phyloP scores from a whole-genome alignment of 2,888 invertebrate genomes.

The Erebia ligea region DNA sequence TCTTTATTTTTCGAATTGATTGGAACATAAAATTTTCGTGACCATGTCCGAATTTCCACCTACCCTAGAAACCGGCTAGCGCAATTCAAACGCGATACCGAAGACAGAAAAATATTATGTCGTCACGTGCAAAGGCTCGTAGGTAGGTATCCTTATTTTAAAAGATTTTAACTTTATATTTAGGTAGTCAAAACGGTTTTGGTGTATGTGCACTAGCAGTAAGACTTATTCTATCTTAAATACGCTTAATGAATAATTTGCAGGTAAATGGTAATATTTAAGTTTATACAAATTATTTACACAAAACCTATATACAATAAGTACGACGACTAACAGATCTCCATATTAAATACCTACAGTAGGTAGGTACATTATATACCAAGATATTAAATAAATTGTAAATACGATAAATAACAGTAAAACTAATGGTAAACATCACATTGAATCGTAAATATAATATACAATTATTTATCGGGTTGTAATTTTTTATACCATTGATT shows the following conservation, averaged over 20 bases:
- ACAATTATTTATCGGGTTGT: not conserved
- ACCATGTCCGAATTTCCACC: too few species aligned
- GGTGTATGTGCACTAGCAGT: slow-evolving; percentile 40
- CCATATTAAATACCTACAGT: slow-evolving; percentile 47
- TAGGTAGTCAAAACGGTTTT: slow-evolving; percentile 30
- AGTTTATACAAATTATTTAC: slow-evolving; percentile 65
- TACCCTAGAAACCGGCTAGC: too few species aligned
- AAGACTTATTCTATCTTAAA: slow-evolving; percentile 44
- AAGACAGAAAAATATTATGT: not conserved
- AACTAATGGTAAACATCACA: slow-evolving; percentile 75
- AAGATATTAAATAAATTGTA: slow-evolving; percentile 44
- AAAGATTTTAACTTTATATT: slow-evolving; percentile 36
- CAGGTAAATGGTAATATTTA: slow-evolving; percentile 50
- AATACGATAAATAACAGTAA: slow-evolving; percentile 45
- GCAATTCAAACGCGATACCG: not conserved
- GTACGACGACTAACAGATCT: slow-evolving; percentile 65
- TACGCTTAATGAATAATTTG: slow-evolving; percentile 45
- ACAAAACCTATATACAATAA: slow-evolving; percentile 61
- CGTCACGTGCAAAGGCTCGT: not conserved
- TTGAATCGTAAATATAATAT: slow-evolving; percentile 41
- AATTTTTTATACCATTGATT: too few species aligned
- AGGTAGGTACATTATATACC: slow-evolving; percentile 42
- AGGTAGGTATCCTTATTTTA: slow-evolving; percentile 21
- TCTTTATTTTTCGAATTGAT: too few species aligned
- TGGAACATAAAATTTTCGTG: too few species aligned